Percentiles rank a stretch among this genome's conserved stretches.
Evolutionary conservation across 2,797 vertebrate genomes (phyloP).

Genomic region (Borostomias antarcticus): DNA sequence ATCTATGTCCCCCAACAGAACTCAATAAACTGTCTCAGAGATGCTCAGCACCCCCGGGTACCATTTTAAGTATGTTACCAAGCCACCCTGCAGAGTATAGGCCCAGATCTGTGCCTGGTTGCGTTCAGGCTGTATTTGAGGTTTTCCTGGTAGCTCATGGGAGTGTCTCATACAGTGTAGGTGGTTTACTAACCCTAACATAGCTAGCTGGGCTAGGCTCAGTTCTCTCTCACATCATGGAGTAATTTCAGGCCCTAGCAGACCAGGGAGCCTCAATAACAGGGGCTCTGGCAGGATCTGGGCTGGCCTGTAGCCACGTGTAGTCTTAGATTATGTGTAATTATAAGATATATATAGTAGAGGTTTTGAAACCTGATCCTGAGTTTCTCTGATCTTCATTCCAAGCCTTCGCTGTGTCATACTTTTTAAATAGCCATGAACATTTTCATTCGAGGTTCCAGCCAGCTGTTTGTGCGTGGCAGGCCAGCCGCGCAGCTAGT

Average conservation of each 20-base stretch:
- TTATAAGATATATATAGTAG: constrained; percentile 59
- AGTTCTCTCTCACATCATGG: constrained; percentile 33
- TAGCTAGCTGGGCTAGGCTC: not conserved
- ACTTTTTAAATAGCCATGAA: not conserved
- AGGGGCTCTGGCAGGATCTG: constrained; percentile 34
- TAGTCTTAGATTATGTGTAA: constrained; percentile 48
- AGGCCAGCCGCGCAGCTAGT: too few relatives aligned
- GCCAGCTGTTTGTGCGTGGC: too few relatives aligned
- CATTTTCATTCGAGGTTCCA: not conserved
- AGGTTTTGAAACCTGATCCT: constrained; percentile 41
- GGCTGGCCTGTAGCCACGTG: constrained; percentile 40
- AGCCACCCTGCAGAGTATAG: not conserved
- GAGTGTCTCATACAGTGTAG: not conserved
- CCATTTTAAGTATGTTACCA: too few relatives aligned
- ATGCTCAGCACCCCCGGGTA: not conserved
- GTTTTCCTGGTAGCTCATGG: not conserved
- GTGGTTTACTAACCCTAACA: not conserved
- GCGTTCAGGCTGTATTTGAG: not conserved
- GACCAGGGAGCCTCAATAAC: constrained; percentile 63
- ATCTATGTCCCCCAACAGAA: not conserved
- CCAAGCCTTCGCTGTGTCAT: not conserved
- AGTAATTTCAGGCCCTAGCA: constrained; percentile 58
- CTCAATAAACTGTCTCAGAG: not conserved
- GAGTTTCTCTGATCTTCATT: constrained; percentile 12
- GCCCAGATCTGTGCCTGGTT: not conserved